phyloP scores from a whole-genome alignment of 2,113 vertebrate species.

The Pao palembangensis region DNA sequence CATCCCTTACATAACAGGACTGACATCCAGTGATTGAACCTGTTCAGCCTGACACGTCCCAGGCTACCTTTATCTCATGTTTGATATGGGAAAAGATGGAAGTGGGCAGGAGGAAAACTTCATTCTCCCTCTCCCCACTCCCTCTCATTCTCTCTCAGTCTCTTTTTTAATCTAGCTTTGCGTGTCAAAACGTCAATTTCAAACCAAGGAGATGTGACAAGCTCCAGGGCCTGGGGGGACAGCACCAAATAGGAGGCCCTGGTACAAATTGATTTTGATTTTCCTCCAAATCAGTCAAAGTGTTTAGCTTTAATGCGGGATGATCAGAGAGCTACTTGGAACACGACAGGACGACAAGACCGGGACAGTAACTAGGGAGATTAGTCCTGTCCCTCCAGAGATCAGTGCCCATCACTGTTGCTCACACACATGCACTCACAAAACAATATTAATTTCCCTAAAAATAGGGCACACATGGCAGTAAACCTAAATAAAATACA shows the following conservation, averaged over 20 bases:
- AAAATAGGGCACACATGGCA: not conserved
- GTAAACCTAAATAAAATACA: no score
- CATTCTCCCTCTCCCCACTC: constrained; percentile 11
- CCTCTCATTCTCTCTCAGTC: constrained; percentile 18
- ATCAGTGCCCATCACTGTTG: constrained; percentile 69
- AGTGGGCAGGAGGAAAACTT: constrained; percentile 25
- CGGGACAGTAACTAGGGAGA: constrained; percentile 64
- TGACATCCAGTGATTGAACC: constrained; percentile 53
- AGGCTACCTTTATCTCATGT: constrained; percentile 48
- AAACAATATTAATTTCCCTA: constrained; percentile 8
- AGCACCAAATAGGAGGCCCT: constrained; percentile 66
- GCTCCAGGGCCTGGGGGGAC: constrained; percentile 66
- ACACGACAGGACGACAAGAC: constrained; percentile 61
- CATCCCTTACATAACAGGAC: constrained; percentile 20
- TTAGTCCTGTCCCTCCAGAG: constrained; percentile 74
- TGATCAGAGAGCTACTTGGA: constrained; percentile 76
- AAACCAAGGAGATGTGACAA: constrained; percentile 76
- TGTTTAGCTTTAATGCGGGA: constrained; percentile 77
- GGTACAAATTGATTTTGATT: constrained; percentile 83
- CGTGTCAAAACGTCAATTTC: constrained; percentile 79
- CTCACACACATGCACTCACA: constrained; percentile 37
- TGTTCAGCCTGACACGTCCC: constrained; percentile 31
- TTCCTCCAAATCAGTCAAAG: constrained; percentile 81
- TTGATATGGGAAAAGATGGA: constrained; percentile 43
- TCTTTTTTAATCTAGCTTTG: constrained; percentile 66